Evolutionary conservation across 2,797 vertebrate species (phyloP), one percentile per base, ranked within the genome.

Genomic region (Rhynchonycteris naso): DNA sequence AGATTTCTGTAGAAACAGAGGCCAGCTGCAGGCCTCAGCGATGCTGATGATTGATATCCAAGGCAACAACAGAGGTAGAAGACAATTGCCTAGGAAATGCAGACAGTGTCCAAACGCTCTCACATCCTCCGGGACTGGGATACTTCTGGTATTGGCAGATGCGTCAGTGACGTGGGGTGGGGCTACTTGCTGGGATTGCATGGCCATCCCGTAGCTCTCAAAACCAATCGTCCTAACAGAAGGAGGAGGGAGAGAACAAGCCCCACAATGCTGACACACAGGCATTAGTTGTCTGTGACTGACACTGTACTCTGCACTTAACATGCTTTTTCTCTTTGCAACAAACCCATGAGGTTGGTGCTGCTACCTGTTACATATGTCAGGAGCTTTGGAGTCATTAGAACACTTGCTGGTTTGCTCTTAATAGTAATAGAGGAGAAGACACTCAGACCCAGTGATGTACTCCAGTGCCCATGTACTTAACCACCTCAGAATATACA

Each of bases 1-100:
- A 95, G 95, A 97, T 97, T 97, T 97, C 69, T 54, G 69, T 82
- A 95, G 89, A 19, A 82, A 66, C 68, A 85, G 50, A 66, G 71
- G 69, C 87, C 90, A n/a, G 75, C 4, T n/a, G 54, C 47, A 93
- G 91, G 92, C 47, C 61, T 91, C 26, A 58, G 33, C 2, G 18
- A 90, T 21, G 83, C 83, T 69, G 69, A 50, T 89, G 61, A 56
- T 28, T 22, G 33, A 86, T 26, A 14, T 52, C 86, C 90, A 93
- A 92, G 91, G 69, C 83, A 97, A 93, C 56, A 87, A 38, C 72
- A 88, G 35, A 61, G 14, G 33, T 14, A 47, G 47, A 69, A 84
- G 90, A 24, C 35, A 88, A 54, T 93, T 95, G 90, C 94, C 84
- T 94, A 88, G 94, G 95, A 97, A 96, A 66, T 83, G 93, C 78